Evolutionary conservation across 2,888 invertebrate genomes (phyloP).

Genomic region (Rhopalosiphum nymphaeae): DNA sequence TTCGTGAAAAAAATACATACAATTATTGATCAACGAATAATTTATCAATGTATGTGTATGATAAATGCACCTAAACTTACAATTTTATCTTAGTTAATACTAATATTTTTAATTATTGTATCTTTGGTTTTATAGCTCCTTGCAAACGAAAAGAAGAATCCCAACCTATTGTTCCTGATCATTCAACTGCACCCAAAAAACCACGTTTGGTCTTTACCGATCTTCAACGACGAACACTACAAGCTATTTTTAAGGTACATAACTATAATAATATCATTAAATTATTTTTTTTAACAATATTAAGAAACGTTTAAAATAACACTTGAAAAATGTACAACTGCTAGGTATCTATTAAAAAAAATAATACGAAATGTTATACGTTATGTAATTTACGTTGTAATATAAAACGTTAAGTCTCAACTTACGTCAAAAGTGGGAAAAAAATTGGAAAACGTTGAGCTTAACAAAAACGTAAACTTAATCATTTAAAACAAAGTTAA

Average conservation of each 20-base stretch:
- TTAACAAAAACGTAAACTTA: neutral
- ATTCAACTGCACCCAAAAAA: conserved; percentile 91
- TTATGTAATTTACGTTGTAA: neutral
- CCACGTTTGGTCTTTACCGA: conserved; percentile 99
- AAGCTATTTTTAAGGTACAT: conserved; percentile 98
- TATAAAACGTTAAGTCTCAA: neutral
- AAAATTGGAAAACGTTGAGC: neutral
- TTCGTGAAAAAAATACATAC: neutral
- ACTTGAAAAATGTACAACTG: neutral
- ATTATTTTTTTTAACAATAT: neutral
- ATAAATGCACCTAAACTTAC: too few species aligned
- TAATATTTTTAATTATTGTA: neutral
- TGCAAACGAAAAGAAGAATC: conserved; percentile 97
- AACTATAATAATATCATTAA: conserved; percentile 1
- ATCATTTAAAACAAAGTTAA: neutral
- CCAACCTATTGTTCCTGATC: conserved; percentile 76
- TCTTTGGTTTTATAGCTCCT: conserved; percentile 69
- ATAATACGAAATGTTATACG: neutral
- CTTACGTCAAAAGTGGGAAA: neutral
- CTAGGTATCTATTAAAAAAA: neutral
- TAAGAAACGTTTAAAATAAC: neutral
- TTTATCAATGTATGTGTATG: neutral
- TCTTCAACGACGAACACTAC: conserved; percentile 99
- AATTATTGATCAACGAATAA: neutral
- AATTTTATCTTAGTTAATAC: neutral